Conservation (phyloP, 2,797 vertebrate species). For the Oceanodroma leucorhoa region DNA sequence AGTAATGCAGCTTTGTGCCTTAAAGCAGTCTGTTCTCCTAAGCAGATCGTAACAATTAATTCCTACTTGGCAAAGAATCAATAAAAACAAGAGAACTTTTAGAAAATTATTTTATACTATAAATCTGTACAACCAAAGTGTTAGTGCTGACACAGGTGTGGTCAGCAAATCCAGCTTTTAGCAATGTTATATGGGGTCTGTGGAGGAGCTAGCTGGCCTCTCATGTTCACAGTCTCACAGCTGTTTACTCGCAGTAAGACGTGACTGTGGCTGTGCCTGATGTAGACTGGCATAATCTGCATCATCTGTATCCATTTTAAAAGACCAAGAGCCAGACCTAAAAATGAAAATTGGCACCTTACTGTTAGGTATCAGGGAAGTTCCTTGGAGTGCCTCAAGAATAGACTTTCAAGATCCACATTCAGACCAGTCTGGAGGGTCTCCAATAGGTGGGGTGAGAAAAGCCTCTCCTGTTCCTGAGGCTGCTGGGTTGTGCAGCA, state of each 20-base stretch:
- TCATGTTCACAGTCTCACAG: neutral
- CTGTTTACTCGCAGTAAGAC: neutral
- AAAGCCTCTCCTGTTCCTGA: neutral
- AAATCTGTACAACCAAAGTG: neutral
- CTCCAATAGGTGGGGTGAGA: neutral
- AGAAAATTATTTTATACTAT: neutral
- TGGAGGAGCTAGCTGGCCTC: neutral
- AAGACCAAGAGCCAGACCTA: neutral
- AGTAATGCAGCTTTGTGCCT: neutral
- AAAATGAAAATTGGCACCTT: neutral
- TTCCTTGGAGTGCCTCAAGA: neutral
- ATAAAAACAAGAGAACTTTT: neutral
- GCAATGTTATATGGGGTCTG: neutral
- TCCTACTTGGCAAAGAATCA: neutral
- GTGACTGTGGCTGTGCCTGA: neutral
- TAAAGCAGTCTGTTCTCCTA: neutral
- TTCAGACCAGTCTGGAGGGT: neutral
- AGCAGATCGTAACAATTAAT: neutral
- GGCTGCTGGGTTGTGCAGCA: neutral
- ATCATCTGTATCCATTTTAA: neutral
- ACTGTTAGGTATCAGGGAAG: neutral
- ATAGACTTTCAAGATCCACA: neutral
- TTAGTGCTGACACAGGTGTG: neutral
- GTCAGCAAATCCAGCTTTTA: neutral
- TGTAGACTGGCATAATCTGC: neutral